Base-by-base conservation (phyloP, 2,113 vertebrate genomes). In the Baryphthengus martii region DNA sequence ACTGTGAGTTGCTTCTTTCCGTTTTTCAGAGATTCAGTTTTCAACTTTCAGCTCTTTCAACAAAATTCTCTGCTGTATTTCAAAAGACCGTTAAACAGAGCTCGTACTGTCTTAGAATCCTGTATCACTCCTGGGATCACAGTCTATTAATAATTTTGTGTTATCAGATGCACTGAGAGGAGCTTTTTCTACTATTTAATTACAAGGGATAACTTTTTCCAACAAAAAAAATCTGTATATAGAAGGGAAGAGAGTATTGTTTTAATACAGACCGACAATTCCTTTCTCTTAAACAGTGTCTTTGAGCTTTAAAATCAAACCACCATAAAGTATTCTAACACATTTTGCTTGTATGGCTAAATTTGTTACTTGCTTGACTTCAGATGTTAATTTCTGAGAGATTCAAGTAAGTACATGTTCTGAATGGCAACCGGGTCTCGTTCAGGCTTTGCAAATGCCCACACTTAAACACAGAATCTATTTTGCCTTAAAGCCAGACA, bases 401-500 rank as follows among this genome's bases (percentile, higher is more conserved):
- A 72, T 44, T 9, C 19, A 39, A 63, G 9, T n/a, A 39, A 63
- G 9, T n/a, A 20, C 0, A 0, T 37, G 3, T 76, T 80, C 63
- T 63, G 62, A 79, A 72, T 76, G 72, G 21, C 13, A 28, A 33
- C 17, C 16, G 62, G 4, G 19, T 84, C 40, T 74, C 24, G 49
- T 68, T 39, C 19, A 71, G 45, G 44, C 18, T 75, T 91, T 67
- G 58, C 23, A 62, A 53, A 63, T 79, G 13, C 14, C 50, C 35
- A 44, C 44, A 47, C 6, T 73, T 62, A 80, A 58, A 17, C 28
- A 31, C 3, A 50, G 35, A 21, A 81, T 53, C 16, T 31, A 17
- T 29, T 86, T 89, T 87, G 3, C 20, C 33, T 45, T 14, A 18
- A 67, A 71, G 14, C 49, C 7, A n/a, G 13, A 55, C 6, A 59